Conservation (phyloP, 2,797 vertebrate species). For the Rhincodon typus region DNA sequence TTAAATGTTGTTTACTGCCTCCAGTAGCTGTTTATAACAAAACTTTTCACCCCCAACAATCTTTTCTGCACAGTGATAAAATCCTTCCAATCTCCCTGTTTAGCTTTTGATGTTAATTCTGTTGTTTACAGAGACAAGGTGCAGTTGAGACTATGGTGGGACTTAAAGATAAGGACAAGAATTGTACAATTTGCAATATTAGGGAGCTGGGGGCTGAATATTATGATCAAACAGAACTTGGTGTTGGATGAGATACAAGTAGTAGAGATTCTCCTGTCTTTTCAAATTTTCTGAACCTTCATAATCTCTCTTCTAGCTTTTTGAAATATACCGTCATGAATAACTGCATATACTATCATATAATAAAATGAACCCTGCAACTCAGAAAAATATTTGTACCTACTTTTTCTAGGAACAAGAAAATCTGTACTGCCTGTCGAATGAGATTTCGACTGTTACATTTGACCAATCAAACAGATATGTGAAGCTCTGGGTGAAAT, state of each 20-base stretch:
- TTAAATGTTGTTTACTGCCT: neutral
- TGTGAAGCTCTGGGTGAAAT: slow-evolving; percentile 91
- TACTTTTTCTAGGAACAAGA: slow-evolving; percentile 73
- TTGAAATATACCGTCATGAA: neutral
- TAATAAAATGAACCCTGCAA: neutral
- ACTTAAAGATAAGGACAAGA: neutral
- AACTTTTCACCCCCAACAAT: neutral
- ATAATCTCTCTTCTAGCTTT: neutral
- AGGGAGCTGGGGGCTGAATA: neutral
- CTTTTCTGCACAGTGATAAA: neutral
- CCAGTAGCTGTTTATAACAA: neutral
- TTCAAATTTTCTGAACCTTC: neutral
- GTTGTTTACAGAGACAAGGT: neutral
- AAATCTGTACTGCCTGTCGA: slow-evolving; percentile 72
- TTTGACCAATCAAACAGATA: slow-evolving; percentile 78
- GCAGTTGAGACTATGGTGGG: neutral
- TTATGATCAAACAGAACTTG: neutral
- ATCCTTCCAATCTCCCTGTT: neutral
- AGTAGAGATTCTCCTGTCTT: neutral
- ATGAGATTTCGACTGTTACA: slow-evolving; percentile 69
- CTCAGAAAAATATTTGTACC: neutral
- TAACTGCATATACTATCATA: neutral
- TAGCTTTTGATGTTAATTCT: neutral
- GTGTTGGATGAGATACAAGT: neutral
- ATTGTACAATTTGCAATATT: neutral